A percentile compares a stretch with the other conserved stretches of the same genome.
These are phyloP conservation scores for Pterocles burchelli DNA, from an alignment of 2,113 vertebrate genomes.

Conservation along the genomic window DNA sequence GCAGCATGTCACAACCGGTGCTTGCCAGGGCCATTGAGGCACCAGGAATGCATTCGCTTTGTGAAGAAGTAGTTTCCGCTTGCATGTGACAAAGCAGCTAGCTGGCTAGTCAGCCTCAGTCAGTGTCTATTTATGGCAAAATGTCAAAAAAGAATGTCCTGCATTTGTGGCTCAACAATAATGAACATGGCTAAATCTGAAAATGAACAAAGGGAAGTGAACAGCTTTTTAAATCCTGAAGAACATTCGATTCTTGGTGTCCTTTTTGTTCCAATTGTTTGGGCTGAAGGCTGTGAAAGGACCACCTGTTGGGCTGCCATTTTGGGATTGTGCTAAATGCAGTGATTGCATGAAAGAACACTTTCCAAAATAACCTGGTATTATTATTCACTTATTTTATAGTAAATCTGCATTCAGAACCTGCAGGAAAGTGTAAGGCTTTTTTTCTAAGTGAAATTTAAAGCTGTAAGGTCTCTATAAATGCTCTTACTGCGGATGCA, in stretches of 20 bases:
- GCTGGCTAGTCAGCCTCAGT: conserved; percentile 97
- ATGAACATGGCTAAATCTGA: conserved; percentile 97
- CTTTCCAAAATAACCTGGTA: conserved; percentile 85
- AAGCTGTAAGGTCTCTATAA: conserved; percentile 76
- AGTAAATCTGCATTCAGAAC: conserved; percentile 84
- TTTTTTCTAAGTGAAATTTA: conserved; percentile 75
- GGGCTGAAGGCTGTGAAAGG: conserved; percentile 95
- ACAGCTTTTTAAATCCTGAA: conserved; percentile 98
- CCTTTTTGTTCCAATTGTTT: conserved; percentile 91
- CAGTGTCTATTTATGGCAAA: conserved; percentile 98
- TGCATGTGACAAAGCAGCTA: conserved; percentile 90
- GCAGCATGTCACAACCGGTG: conserved; percentile 73
- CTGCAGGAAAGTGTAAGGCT: conserved; percentile 74
- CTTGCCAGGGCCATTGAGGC: conserved; percentile 73
- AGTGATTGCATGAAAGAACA: conserved; percentile 83
- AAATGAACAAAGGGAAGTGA: conserved; percentile 97
- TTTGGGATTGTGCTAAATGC: conserved; percentile 95
- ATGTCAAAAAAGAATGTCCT: conserved; percentile 99
- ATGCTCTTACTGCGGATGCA: conserved; percentile 65
- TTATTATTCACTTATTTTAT: conserved; percentile 87
- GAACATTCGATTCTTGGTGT: conserved; percentile 99
- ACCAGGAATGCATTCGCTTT: conserved; percentile 79
- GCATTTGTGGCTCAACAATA: conserved; percentile 97
- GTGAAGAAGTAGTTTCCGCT: conserved; percentile 88
- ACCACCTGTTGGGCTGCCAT: conserved; percentile 97